Evolutionary conservation across 2,888 invertebrate species (phyloP).

Genomic region (Lydus trimaculatus): DNA sequence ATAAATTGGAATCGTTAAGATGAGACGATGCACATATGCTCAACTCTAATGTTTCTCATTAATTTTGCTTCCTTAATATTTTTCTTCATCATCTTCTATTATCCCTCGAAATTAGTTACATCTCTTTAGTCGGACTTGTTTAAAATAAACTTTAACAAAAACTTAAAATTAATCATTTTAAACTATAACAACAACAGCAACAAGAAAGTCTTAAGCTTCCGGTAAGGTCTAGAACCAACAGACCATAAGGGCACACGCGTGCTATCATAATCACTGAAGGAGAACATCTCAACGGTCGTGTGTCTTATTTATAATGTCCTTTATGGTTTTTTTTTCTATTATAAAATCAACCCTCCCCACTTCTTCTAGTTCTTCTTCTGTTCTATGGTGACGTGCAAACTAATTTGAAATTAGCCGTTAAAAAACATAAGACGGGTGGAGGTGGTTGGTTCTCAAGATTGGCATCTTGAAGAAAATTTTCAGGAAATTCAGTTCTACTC

Average conservation of each 20-base stretch:
- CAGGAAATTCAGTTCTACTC: constrained; percentile 12
- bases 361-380: neutral
- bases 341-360: constrained; percentile 6
- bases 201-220: constrained; percentile 9
- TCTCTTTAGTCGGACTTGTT: neutral
- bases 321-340: neutral
- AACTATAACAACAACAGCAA: neutral
- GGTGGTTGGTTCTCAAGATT: constrained; percentile 21
- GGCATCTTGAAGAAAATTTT: constrained; percentile 1
- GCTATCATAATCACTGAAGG: constrained; percentile 53
- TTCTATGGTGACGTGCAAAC: neutral
- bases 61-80: neutral
- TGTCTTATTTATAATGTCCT: constrained; percentile 43
- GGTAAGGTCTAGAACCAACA: constrained; percentile 39
- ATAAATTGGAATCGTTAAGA: constrained; percentile 4
- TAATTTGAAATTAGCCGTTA: constrained; percentile 46
- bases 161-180: neutral
- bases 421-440: constrained; percentile 44
- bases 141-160: neutral
- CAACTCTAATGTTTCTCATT: neutral
- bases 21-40: neutral
- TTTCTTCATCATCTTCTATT: neutral
- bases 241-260: constrained; percentile 56
- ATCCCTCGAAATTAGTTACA: neutral
- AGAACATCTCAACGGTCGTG: constrained; percentile 59